Evolutionary conservation across 2,797 vertebrate genomes (phyloP), one percentile per base, ranked within the genome.

Genomic region (Pachyuromys duprasi): DNA sequence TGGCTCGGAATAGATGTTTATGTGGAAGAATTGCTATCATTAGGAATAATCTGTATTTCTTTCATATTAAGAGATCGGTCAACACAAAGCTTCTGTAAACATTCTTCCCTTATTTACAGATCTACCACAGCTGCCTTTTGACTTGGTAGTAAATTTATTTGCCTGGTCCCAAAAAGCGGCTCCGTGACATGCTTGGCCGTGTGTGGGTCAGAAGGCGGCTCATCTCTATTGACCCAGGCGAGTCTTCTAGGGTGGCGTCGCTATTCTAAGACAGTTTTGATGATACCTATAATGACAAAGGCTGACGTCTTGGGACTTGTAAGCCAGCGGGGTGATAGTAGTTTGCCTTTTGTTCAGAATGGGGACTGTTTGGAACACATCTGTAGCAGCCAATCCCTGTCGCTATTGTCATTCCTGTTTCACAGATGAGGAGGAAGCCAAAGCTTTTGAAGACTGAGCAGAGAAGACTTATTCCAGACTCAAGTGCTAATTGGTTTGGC

Each of bases 61-160:
- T 11, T 63, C 69, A 70, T 13, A 60, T 82, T 65, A 86, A 93
- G 6, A 69, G 17, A 33, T 33, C 17, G 75, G 69, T 55, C 69
- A 24, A 12, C 75, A 90, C 26, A 88, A 86, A 89, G 28, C 24
- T 88, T 96, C 90, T 84, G 22, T 83, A n/a, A 89, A 87, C 28
- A 90, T 72, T 55, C 60, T 88, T 74, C 3, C 8, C 31, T 88
- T 84, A 5, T 86, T 96, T 65, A 87, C 81, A 87, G 72, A 88
- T 87, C 28, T 94, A 57, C 31, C 8, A 67, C n/a, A 57, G 3
- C 69, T 86, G n/a, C 1, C 33, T 87, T 72, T 90, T 28, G 14
- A n/a, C 26, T 76, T 96, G 39, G 36, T 86, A 39, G 24, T 91
- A 60, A n/a, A 11, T 88, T 91, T 95, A 67, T 93, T 91, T 91